phyloP scores from a whole-genome alignment of 2,888 invertebrate genomes.

The Cyrtodaria siliqua region DNA sequence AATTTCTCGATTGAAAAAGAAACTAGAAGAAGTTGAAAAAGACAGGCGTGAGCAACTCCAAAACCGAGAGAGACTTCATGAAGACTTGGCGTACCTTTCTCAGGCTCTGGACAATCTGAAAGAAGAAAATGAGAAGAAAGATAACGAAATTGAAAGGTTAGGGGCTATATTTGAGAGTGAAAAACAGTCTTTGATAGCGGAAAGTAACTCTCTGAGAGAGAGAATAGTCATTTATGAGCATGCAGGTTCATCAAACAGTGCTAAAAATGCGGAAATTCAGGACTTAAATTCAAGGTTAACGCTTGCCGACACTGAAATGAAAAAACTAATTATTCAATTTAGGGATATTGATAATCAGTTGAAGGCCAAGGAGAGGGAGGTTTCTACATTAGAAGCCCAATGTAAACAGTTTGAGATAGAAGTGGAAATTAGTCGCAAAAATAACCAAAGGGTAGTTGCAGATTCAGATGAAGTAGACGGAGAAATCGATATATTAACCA shows the following conservation, averaged over 20 bases:
- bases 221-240: constrained; percentile 14
- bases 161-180: constrained; percentile 19
- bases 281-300: constrained; percentile 24
- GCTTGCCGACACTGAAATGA: constrained; percentile 36
- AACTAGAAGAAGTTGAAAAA: constrained; percentile 21
- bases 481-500: constrained; percentile 32
- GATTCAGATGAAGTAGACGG: constrained; percentile 54
- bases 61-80: constrained; percentile 30
- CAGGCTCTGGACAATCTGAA: neutral
- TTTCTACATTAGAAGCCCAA: constrained; percentile 38
- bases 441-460: neutral
- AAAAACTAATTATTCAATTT: constrained; percentile 11
- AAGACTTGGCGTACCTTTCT: constrained; percentile 4
- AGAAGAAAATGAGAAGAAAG: constrained; percentile 14
- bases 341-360: constrained; percentile 29
- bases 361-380: constrained; percentile 28
- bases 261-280: constrained; percentile 35
- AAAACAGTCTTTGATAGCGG: constrained; percentile 6
- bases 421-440: constrained; percentile 37
- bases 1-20: constrained; percentile 30
- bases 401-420: constrained; percentile 57
- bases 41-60: neutral
- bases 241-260: neutral
- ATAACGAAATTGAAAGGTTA: constrained; percentile 29
- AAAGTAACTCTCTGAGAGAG: constrained; percentile 8